Percentiles rank a stretch among this genome's conserved stretches.
Conservation (phyloP, 2,113 vertebrate species). For the Eulemur rufifrons region DNA sequence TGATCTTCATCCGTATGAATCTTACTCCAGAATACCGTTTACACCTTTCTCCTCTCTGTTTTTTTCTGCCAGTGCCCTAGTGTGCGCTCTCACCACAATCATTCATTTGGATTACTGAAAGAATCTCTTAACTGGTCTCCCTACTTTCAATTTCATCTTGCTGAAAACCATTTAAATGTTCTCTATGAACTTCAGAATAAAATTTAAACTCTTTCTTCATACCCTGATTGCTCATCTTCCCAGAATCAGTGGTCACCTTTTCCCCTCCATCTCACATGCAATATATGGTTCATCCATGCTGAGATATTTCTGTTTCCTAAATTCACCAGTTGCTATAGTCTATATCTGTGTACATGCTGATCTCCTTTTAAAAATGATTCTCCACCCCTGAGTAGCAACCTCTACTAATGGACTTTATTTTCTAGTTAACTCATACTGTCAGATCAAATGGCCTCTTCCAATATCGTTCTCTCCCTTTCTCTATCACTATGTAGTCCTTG, state of each 20-base stretch:
- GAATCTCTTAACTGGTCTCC: background rate
- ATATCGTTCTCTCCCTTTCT: background rate
- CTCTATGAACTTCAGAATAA: background rate
- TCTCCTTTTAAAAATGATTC: background rate
- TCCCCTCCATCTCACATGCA: background rate
- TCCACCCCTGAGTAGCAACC: background rate
- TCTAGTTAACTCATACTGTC: background rate
- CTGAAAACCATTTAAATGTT: background rate
- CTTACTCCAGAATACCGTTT: background rate
- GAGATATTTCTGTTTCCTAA: background rate
- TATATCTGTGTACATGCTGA: background rate
- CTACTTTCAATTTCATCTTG: background rate
- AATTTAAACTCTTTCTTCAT: background rate
- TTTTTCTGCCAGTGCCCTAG: background rate
- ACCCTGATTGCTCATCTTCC: background rate
- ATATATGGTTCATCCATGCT: background rate
- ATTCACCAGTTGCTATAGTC: background rate
- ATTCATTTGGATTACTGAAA: background rate
- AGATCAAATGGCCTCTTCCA: background rate
- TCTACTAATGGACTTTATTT: background rate
- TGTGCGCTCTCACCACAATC: background rate
- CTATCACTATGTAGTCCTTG: background rate
- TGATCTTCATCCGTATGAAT: background rate
- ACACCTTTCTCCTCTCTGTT: background rate
- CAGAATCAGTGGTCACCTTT: background rate